phyloP scores from a whole-genome alignment of 2,888 invertebrate genomes.

The Nezara viridula region DNA sequence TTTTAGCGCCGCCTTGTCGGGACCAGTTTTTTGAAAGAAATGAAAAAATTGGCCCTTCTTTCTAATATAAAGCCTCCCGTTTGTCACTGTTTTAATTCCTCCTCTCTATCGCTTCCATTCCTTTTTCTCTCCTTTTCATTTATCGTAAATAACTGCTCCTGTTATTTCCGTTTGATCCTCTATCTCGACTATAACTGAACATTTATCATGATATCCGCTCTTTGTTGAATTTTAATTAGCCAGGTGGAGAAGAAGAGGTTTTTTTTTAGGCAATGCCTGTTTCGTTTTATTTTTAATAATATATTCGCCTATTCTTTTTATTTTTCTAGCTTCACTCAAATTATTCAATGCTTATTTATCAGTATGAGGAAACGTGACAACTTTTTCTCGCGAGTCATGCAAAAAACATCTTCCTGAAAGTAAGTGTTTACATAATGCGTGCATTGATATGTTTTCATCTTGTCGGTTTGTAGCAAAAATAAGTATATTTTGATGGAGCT shows the following conservation, averaged over 20 bases:
- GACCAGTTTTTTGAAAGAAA: slow-evolving; percentile 49
- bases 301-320: not conserved
- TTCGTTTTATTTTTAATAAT: not conserved
- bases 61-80: slow-evolving; percentile 44
- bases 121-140: slow-evolving; percentile 46
- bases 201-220: slow-evolving; percentile 47
- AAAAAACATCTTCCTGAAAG: not conserved
- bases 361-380: not conserved
- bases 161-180: slow-evolving; percentile 46
- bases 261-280: not conserved
- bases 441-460: no score
- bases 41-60: slow-evolving; percentile 43
- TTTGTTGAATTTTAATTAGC: slow-evolving; percentile 48
- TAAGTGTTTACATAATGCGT: no score
- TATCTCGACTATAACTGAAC: not conserved
- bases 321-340: not conserved
- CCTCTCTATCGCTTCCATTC: slow-evolving; percentile 40
- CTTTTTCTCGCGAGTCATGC: not conserved
- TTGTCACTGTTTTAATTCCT: slow-evolving; percentile 51
- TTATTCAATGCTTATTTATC: not conserved
- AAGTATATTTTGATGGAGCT: no score
- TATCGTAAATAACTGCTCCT: slow-evolving; percentile 23
- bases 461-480: no score
- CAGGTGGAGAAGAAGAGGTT: not conserved
- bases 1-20: slow-evolving; percentile 42